Conservation (phyloP, 1,140 invertebrate genomes). For the Probaryconus sp. region DNA sequence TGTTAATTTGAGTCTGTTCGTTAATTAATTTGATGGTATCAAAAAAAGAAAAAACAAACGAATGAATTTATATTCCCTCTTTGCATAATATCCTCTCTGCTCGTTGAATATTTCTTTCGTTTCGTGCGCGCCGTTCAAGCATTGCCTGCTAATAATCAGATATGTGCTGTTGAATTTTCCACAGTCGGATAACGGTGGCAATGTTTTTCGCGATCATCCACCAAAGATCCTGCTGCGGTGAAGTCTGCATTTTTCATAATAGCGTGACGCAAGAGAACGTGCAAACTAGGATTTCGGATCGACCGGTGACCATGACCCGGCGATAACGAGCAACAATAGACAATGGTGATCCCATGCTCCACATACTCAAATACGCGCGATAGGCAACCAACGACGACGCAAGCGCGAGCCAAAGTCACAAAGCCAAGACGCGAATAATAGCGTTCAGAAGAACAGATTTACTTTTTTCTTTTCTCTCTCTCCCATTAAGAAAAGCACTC, state of each 20-base stretch:
- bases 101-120: not conserved
- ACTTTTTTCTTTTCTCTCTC: too few species aligned
- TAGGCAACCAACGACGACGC: conserved; percentile 47
- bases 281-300: conserved; percentile 62
- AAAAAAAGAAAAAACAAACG: too few species aligned
- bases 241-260: conserved; percentile 41
- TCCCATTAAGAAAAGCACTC: too few species aligned
- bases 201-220: conserved; percentile 26
- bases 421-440: too few species aligned
- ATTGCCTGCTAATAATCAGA: conserved; percentile 43
- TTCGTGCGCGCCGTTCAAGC: conserved; percentile 36
- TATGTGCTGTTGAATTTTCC: conserved; percentile 23
- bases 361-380: conserved; percentile 70
- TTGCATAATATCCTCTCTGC: too few species aligned
- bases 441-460: too few species aligned
- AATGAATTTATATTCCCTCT: too few species aligned
- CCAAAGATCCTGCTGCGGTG: conserved; percentile 44
- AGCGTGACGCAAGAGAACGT: conserved; percentile 50
- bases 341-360: conserved; percentile 74
- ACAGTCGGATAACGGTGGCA: conserved; percentile 24
- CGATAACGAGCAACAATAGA: conserved; percentile 71
- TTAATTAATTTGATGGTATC: too few species aligned
- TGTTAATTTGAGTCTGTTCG: too few species aligned
- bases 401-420: conserved; percentile 12
- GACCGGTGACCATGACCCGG: conserved; percentile 69